phyloP scores from a whole-genome alignment of 2,113 vertebrate genomes.

The Sigmodon hispidus region DNA sequence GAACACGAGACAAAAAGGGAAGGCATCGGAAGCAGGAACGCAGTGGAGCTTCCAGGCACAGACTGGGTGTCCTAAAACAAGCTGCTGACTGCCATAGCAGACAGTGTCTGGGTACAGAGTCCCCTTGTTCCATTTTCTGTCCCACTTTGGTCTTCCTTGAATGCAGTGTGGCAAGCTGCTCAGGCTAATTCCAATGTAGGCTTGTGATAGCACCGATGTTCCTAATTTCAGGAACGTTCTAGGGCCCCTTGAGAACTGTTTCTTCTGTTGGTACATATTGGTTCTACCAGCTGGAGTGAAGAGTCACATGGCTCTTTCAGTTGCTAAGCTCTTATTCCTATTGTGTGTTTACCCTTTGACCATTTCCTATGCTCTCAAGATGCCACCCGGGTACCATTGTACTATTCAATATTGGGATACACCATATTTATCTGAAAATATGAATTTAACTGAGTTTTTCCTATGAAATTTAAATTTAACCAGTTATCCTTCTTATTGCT shows the following conservation, averaged over 20 bases:
- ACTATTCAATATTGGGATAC: not conserved
- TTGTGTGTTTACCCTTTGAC: not conserved
- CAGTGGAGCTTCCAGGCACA: conserved; percentile 11
- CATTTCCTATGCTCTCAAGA: not conserved
- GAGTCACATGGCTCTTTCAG: not conserved
- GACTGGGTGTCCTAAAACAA: conserved; percentile 11
- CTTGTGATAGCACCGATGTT: not conserved
- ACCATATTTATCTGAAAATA: not conserved
- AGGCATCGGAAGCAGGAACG: not conserved
- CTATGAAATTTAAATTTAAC: not conserved
- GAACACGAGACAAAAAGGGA: not conserved
- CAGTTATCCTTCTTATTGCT: not conserved
- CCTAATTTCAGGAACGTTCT: not conserved
- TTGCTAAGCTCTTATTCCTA: not conserved
- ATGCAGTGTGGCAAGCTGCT: not conserved
- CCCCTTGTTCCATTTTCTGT: not conserved
- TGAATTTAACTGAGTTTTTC: not conserved
- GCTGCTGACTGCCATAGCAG: not conserved
- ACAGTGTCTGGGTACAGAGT: not conserved
- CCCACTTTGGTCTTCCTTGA: not conserved
- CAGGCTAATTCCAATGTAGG: not conserved
- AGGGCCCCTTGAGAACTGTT: not conserved
- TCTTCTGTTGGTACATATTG: not conserved
- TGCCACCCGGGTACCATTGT: not conserved
- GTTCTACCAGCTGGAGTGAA: not conserved